These are phyloP conservation scores for Carassius auratus DNA, from an alignment of 2,113 vertebrate genomes.

Conservation along the genomic window DNA sequence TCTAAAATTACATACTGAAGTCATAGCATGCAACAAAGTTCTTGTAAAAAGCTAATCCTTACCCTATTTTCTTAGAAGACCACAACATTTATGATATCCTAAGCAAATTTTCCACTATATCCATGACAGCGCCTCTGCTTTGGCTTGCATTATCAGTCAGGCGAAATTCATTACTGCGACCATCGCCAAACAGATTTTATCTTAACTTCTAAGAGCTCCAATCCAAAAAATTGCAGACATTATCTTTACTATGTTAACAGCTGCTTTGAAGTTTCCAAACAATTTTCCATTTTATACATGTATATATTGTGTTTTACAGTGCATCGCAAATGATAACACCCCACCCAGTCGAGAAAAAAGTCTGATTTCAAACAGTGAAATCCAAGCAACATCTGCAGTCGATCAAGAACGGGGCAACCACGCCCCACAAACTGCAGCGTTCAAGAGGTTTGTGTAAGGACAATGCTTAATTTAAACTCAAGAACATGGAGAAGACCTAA, in stretches of 20 bases:
- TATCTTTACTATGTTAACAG: constrained; percentile 47
- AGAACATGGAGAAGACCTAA: constrained; percentile 48
- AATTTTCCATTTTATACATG: constrained; percentile 19
- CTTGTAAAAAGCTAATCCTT: not conserved
- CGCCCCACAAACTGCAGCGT: constrained; percentile 57
- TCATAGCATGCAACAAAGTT: not conserved
- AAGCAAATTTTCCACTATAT: not conserved
- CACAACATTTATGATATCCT: not conserved
- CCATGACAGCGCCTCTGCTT: not conserved
- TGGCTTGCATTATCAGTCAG: constrained; percentile 39
- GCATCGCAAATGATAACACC: constrained; percentile 27
- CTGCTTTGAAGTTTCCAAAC: constrained; percentile 21
- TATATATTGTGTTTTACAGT: constrained; percentile 23
- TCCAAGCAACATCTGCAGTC: constrained; percentile 59
- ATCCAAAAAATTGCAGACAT: constrained; percentile 47
- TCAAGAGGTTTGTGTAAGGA: constrained; percentile 51
- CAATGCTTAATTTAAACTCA: constrained; percentile 55
- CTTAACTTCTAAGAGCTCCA: constrained; percentile 36
- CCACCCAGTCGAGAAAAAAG: constrained; percentile 51
- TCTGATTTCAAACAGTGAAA: constrained; percentile 59
- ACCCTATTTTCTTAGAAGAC: not conserved
- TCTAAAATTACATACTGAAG: not conserved
- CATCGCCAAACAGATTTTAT: not conserved
- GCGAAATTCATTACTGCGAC: constrained; percentile 56
- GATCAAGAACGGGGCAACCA: constrained; percentile 60